Evolutionary conservation across 2,888 invertebrate genomes (phyloP), one percentile per base, ranked within the genome.

Genomic region (Trachelus troglodyta): DNA sequence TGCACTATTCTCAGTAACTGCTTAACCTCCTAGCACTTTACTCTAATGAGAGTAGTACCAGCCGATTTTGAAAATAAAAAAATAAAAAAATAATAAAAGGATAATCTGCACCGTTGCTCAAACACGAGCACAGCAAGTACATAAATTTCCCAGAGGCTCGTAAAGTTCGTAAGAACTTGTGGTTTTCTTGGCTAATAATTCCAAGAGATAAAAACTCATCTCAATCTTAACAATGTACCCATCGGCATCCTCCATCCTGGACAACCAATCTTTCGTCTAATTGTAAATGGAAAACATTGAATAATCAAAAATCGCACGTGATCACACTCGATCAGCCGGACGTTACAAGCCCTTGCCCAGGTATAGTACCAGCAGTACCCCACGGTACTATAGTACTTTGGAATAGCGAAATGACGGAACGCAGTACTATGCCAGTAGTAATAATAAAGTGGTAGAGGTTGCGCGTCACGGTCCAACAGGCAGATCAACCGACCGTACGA

Each of bases 371-470:
- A 3, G 12, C 35, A 35, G 35, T 35, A 0, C 12, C 35, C 35
- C 15, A 23, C 56, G 4, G 23, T 56, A 23, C 56, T 23, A 56
- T 56, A 56, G 56, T 56, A 56, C 23, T 56, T 15, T 23, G 23
- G 23, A 56, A 56, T 2, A 56, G 23, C 23, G 23, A 56, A 23
- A 56, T 23, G 56, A 15, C 56, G 23, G 56, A 56, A 56, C 23
- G 23, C 15, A 40, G 15, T 56, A 56, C 56, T 56, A 9, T 56
- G 56, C 56, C 56, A 88, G 87, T 87, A 86, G 87, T 88, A 88
- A 88, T 89, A 89, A 89, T 89, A 88, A 89, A 90, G 89, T 89
- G 87, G 90, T 89, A 88, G 89, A 89, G 87, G 89, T 88, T 87
- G 87, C 86, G 85, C 89, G 90, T 90, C 89, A 90, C 90, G 90